These are phyloP conservation scores for Globodera rostochiensis DNA, from an alignment of 1,140 invertebrate species.

Conservation along the genomic window DNA sequence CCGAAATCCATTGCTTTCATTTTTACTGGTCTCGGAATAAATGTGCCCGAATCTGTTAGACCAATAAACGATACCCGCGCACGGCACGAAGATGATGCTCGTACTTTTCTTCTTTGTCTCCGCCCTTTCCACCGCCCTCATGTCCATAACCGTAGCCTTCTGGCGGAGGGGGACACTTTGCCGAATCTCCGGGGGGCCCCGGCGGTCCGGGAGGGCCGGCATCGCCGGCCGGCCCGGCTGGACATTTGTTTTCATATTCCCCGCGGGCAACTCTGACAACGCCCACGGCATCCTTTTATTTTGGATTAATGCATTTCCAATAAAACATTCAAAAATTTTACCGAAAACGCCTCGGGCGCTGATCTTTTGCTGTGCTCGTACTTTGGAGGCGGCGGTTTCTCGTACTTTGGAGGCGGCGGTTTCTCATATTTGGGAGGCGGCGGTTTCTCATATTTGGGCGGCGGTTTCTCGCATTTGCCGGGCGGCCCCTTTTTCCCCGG, in stretches of 20 bases:
- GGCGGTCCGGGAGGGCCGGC: not conserved
- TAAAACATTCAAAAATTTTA: not conserved
- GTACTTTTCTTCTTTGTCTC: not conserved
- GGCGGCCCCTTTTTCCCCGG: not conserved
- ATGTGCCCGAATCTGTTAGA: not conserved
- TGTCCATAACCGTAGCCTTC: no score
- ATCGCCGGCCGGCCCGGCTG: not conserved
- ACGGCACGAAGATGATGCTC: not conserved
- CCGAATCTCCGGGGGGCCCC: not conserved
- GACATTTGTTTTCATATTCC: not conserved
- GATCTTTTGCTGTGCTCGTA: not conserved
- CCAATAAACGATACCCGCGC: not conserved
- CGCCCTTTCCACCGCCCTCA: no score
- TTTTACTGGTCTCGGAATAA: no score
- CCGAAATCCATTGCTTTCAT: not conserved
- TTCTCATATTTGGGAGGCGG: not conserved
- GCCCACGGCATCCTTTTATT: not conserved
- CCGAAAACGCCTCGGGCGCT: not conserved
- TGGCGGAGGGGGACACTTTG: not conserved
- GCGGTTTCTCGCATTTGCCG: not conserved
- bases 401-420: not conserved
- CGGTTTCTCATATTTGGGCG: not conserved
- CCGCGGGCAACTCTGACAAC: not conserved
- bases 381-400: not conserved
- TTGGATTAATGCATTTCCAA: not conserved